Evolutionary conservation across 1,140 invertebrate species (phyloP).

Genomic region (Dryas iulia): DNA sequence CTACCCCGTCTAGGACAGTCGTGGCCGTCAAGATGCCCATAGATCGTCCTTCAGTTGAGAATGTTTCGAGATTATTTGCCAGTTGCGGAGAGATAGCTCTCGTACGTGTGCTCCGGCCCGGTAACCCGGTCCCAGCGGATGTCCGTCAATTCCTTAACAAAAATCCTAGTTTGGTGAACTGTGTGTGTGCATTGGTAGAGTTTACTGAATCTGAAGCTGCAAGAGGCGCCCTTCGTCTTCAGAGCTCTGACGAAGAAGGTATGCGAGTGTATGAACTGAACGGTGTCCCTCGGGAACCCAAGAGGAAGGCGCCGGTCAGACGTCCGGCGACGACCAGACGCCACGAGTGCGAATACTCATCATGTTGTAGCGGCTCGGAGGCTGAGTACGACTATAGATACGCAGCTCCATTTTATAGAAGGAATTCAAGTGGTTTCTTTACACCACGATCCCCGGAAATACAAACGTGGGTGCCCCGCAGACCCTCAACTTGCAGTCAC

Average conservation of each 20-base stretch:
- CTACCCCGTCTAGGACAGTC: conserved; percentile 93
- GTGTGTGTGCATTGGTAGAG: conserved; percentile 93
- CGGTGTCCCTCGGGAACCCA: conserved; percentile 81
- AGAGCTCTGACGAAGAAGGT: conserved; percentile 69
- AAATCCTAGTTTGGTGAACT: conserved; percentile 91
- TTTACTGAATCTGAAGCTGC: conserved; percentile 93
- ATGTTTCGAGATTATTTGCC: conserved; percentile 92
- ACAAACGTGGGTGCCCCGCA: conserved; percentile 84
- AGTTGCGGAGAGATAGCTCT: conserved; percentile 93
- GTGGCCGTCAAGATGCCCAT: conserved; percentile 92
- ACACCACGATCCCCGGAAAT: conserved; percentile 79
- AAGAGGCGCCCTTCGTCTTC: conserved; percentile 87
- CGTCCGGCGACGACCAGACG: conserved; percentile 64
- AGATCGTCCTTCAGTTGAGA: conserved; percentile 91
- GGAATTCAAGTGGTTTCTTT: conserved; percentile 82
- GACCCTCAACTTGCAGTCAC: conserved; percentile 81
- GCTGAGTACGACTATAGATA: conserved; percentile 82
- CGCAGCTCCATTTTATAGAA: conserved; percentile 77
- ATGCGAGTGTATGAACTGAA: conserved; percentile 82
- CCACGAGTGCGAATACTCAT: conserved; percentile 80
- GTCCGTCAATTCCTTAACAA: conserved; percentile 94
- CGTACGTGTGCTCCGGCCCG: conserved; percentile 91
- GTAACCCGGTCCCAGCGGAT: conserved; percentile 92
- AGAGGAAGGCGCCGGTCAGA: conserved; percentile 78
- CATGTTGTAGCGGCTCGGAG: conserved; percentile 85